Conservation (phyloP, 2,113 vertebrate species). For the Notechis scutatus region DNA sequence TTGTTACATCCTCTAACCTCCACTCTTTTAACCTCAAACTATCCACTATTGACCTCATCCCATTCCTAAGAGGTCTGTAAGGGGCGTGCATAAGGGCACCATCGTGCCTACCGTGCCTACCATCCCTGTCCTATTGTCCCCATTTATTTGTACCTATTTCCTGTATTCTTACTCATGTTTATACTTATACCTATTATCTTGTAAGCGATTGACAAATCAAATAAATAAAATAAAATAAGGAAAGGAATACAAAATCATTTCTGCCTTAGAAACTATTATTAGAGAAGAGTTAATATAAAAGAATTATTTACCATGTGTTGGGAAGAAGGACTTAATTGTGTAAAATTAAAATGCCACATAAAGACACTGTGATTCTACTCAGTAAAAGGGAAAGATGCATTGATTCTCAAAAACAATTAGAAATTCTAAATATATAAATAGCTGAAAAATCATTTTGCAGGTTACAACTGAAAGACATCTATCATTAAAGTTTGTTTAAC, state of each 20-base stretch:
- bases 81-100: too few relatives aligned
- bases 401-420: background rate
- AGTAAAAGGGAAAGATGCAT: background rate
- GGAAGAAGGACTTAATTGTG: background rate
- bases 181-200: too few relatives aligned
- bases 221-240: background rate
- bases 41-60: too few relatives aligned
- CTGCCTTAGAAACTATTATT: background rate
- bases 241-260: background rate
- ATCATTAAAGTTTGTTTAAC: background rate
- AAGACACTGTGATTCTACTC: background rate
- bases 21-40: too few relatives aligned
- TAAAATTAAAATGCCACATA: background rate
- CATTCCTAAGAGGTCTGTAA: too few relatives aligned
- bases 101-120: too few relatives aligned
- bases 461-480: background rate
- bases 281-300: background rate
- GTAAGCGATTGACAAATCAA: too few relatives aligned
- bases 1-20: too few relatives aligned
- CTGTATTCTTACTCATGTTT: too few relatives aligned
- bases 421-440: background rate
- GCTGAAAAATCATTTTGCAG: background rate
- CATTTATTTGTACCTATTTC: too few relatives aligned
- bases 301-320: background rate
- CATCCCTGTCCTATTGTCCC: too few relatives aligned